These are phyloP conservation scores for Aulostomus chinensis DNA, from an alignment of 2,797 vertebrate genomes.

Conservation along the genomic window DNA sequence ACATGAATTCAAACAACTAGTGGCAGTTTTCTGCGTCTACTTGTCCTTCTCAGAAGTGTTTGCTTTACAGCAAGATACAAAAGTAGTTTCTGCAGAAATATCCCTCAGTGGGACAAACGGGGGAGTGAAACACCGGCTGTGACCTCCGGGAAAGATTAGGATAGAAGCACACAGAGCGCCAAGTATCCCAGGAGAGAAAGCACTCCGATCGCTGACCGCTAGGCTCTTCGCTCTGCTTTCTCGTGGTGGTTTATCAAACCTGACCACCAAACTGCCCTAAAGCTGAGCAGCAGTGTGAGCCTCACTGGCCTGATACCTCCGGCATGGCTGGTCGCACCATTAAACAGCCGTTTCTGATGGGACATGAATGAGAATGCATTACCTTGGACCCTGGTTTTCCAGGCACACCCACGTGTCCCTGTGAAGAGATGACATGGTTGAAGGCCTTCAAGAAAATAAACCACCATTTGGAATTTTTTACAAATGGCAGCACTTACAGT, in stretches of 20 bases:
- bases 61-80: constrained; percentile 9
- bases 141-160: constrained; percentile 31
- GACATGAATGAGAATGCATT: constrained; percentile 46
- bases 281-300: too few species aligned
- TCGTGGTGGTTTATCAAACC: too few species aligned
- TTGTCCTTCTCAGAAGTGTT: constrained; percentile 5
- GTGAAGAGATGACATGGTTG: constrained; percentile 62
- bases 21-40: too few species aligned
- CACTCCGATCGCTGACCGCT: too few species aligned
- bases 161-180: too few species aligned
- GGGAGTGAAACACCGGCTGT: constrained; percentile 18
- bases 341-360: constrained; percentile 20
- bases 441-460: constrained; percentile 57
- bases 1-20: too few species aligned
- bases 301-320: constrained; percentile 14
- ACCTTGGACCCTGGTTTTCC: constrained; percentile 79
- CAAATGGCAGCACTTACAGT: constrained; percentile 70
- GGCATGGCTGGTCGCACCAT: constrained; percentile 17
- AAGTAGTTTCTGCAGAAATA: constrained; percentile 21
- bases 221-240: too few species aligned
- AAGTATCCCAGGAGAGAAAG: too few species aligned
- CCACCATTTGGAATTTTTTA: constrained; percentile 45
- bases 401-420: constrained; percentile 79
- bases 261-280: too few species aligned
- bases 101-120: constrained; percentile 18